Base-by-base conservation (phyloP, 2,888 invertebrate species). In the Himalopsyche tibetana region DNA sequence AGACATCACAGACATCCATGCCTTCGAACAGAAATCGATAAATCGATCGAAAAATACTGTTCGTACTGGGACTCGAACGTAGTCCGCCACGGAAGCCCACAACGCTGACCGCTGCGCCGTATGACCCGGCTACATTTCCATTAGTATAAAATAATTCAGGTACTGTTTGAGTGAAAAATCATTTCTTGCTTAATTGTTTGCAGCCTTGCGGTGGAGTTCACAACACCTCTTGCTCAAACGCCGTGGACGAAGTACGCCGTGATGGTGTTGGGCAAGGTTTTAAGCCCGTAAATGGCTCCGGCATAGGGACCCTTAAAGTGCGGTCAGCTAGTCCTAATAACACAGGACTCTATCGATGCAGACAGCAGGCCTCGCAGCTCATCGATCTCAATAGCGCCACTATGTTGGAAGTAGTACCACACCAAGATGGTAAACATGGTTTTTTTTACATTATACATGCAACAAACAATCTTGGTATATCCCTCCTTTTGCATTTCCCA, bases 261-360 rank as follows among this genome's bases (percentile, higher is more conserved):
- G 55, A 55, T n/a, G 55, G 55, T 12, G n/a, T 55, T 12, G 55
- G 55, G 28, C 82, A 69, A 8, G 84, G 82, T 4, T 87, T 85
- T 85, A n/a, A 17, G 5, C 69, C 17, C 12, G 8, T 84, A 8
- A n/a, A 40, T 40, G 12, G 19, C 17, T 5, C 82, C 42, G 82
- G 85, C 38, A 86, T 80, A 1, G 85, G 86, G 12, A 55, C 80
- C 19, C 81, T 88, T 15, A n/a, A 38, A 5, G 51, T 88, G 63
- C 56, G 42, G n/a, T 51, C 80, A 6, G 88, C 86, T n/a, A 81
- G 36, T n/a, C 45, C 81, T n/a, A 42, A 55, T 12, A 55, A 83
- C 8, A 83, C 87, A 28, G 89, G 89, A 2, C 82, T 89, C 17
- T 89, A 89, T 83, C 85, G 88, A n/a, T 89, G 89, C 82, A 82